A percentile compares a stretch with the other conserved stretches of the same genome.
Conservation (phyloP, 2,797 vertebrate species). For the Atherinosoma microstoma region DNA sequence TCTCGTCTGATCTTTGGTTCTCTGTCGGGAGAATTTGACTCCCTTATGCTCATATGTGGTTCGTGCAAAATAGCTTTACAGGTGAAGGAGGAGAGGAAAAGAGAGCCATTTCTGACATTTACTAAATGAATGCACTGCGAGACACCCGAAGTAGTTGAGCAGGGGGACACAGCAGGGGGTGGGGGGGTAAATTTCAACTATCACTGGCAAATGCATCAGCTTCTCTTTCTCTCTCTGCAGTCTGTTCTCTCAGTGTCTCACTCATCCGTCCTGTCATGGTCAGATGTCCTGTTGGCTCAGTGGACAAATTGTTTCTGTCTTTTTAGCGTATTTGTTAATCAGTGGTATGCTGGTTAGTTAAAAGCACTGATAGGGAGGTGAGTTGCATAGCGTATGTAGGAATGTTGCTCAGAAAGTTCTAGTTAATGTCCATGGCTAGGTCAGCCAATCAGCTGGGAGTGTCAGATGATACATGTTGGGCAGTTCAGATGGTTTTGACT, state of each 20-base stretch:
- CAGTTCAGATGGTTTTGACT: conserved; percentile 6
- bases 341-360: background rate
- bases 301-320: conserved; percentile 20
- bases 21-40: conserved; percentile 48
- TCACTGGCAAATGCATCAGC: conserved; percentile 71
- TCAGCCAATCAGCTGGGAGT: conserved; percentile 12
- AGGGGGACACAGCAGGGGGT: conserved; percentile 48
- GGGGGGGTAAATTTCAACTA: conserved; percentile 74
- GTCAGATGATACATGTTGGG: background rate
- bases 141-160: conserved; percentile 47
- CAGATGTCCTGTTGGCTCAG: conserved; percentile 41
- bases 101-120: conserved; percentile 54
- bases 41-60: conserved; percentile 36
- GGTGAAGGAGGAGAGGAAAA: conserved; percentile 39
- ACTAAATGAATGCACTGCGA: conserved; percentile 59
- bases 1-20: conserved; percentile 41
- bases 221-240: conserved; percentile 37
- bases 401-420: background rate
- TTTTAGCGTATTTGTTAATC: conserved; percentile 7
- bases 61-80: conserved; percentile 54
- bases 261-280: conserved; percentile 49
- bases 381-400: background rate
- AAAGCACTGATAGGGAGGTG: background rate
- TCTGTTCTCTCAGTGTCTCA: conserved; percentile 33
- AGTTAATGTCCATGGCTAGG: background rate